Evolutionary conservation across 2,888 invertebrate species (phyloP).

Genomic region (Hipparchia sbordonii): DNA sequence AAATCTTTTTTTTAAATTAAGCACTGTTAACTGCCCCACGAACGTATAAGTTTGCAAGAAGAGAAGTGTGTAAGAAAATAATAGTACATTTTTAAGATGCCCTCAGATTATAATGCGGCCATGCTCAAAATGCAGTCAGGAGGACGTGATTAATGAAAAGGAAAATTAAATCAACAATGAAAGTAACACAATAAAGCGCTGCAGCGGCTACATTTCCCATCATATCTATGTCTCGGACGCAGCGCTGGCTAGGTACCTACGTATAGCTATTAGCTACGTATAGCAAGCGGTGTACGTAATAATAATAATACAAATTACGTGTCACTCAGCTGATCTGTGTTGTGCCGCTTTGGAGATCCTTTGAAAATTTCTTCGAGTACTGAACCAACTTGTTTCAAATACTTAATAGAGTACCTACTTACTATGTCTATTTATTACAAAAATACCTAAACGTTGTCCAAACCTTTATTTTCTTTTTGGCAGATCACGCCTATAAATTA

Average conservation of each 20-base stretch:
- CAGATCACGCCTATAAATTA: too few species aligned
- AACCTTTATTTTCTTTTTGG: too few species aligned
- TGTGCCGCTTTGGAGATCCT: slow-evolving; percentile 32
- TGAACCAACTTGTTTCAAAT: neutral
- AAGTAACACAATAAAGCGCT: slow-evolving; percentile 39
- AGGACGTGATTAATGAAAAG: slow-evolving; percentile 14
- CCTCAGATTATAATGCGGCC: too few species aligned
- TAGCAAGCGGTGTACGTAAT: slow-evolving; percentile 59
- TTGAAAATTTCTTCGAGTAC: neutral
- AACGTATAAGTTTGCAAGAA: too few species aligned
- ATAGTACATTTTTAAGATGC: too few species aligned
- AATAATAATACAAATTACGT: slow-evolving; percentile 68
- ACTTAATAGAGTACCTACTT: too few species aligned
- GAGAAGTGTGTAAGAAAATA: too few species aligned
- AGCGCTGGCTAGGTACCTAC: slow-evolving; percentile 24
- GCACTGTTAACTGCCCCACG: too few species aligned
- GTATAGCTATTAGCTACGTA: slow-evolving; percentile 48
- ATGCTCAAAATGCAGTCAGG: too few species aligned
- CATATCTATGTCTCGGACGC: slow-evolving; percentile 60
- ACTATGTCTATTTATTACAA: too few species aligned
- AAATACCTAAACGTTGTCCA: too few species aligned
- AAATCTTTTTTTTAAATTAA: too few species aligned
- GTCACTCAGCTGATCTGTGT: slow-evolving; percentile 68
- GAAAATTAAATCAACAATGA: slow-evolving; percentile 31
- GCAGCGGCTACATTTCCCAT: slow-evolving; percentile 32